A percentile compares a stretch with the other conserved stretches of the same genome.
Conservation (phyloP, 2,797 vertebrate genomes). For the Leptatherina wallacei region DNA sequence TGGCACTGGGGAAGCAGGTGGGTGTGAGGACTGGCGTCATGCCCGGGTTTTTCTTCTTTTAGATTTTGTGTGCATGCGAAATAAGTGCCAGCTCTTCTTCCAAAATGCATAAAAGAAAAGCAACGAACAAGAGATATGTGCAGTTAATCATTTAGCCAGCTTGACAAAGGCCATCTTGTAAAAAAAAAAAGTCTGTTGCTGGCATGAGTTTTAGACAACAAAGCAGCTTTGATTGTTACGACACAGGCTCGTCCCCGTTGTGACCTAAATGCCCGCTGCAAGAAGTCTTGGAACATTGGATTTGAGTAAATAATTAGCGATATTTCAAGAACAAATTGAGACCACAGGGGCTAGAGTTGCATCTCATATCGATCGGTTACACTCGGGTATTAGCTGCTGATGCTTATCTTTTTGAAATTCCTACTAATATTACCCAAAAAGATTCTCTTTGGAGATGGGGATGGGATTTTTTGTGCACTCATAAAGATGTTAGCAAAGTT, state of each 20-base stretch:
- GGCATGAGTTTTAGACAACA: slow-evolving; percentile 49
- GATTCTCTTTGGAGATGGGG: background rate
- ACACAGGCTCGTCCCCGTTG: slow-evolving; percentile 43
- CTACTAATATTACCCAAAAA: slow-evolving; percentile 25
- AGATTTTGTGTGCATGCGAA: slow-evolving; percentile 70
- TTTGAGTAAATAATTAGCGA: slow-evolving; percentile 4
- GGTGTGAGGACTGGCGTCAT: slow-evolving; percentile 69
- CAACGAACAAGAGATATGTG: slow-evolving; percentile 42
- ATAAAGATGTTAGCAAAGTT: slow-evolving; percentile 15
- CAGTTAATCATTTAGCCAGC: slow-evolving; percentile 60
- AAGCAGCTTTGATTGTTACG: slow-evolving; percentile 58
- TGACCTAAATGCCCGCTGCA: slow-evolving; percentile 56
- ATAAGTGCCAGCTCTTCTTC: slow-evolving; percentile 64
- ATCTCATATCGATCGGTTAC: slow-evolving; percentile 22
- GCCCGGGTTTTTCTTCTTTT: slow-evolving; percentile 67
- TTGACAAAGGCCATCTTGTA: slow-evolving; percentile 54
- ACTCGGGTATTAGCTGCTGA: slow-evolving; percentile 19
- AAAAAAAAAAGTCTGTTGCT: slow-evolving; percentile 37
- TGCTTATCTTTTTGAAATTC: slow-evolving; percentile 18
- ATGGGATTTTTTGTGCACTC: slow-evolving; percentile 12
- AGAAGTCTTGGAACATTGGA: slow-evolving; percentile 9
- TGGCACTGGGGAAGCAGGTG: slow-evolving; percentile 57
- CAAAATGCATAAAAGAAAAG: slow-evolving; percentile 55
- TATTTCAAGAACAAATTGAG: background rate
- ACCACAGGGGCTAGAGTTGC: background rate